Evolutionary conservation across 2,797 vertebrate species (phyloP).

Genomic region (Molossus molossus): DNA sequence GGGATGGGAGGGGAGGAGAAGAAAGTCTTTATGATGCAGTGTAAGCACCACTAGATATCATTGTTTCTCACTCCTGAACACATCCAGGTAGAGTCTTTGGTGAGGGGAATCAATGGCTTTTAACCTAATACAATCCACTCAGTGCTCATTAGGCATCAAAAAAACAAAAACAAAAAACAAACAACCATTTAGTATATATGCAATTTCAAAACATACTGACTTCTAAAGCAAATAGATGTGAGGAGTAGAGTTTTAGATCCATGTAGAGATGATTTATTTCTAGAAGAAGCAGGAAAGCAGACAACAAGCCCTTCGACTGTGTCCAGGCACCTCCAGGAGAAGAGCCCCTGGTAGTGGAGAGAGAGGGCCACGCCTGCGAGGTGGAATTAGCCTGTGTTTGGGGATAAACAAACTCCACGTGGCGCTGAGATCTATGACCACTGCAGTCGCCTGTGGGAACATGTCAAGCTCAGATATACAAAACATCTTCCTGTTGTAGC

Average conservation of each 20-base stretch:
- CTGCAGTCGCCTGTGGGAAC: conserved; percentile 42
- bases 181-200: not conserved
- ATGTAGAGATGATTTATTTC: not conserved
- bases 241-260: not conserved
- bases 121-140: not conserved
- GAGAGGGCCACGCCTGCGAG: not conserved
- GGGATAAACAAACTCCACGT: conserved; percentile 23
- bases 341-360: not conserved
- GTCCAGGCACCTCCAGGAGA: not conserved
- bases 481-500: not conserved
- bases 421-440: not conserved
- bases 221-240: not conserved
- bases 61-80: not conserved
- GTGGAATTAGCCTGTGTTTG: not conserved
- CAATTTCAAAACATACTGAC: not conserved
- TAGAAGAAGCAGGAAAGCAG: not conserved
- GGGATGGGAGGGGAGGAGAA: not conserved
- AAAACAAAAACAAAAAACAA: not conserved
- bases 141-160: not conserved
- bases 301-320: not conserved
- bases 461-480: not conserved
- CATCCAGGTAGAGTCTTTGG: not conserved
- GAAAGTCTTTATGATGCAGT: not conserved
- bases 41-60: not conserved
- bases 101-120: not conserved